Percentiles rank a stretch among this genome's conserved stretches.
Conservation (phyloP, 2,888 invertebrate genomes). For the Amblyjoppa proteus region DNA sequence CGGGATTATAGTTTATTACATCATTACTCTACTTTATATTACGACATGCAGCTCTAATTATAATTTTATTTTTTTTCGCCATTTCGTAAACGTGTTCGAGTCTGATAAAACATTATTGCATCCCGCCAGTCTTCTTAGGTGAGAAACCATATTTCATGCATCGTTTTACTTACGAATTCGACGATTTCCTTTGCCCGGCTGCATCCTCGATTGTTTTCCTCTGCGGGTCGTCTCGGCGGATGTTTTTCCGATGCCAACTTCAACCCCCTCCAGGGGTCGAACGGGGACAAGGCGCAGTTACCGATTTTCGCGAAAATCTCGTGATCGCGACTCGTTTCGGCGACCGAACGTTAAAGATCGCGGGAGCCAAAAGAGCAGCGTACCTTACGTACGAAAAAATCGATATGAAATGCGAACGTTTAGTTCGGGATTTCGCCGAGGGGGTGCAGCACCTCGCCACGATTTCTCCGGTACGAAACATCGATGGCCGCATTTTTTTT, state of each 20-base stretch:
- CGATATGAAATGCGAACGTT: slow-evolving; percentile 77
- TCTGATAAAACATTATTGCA: slow-evolving; percentile 3
- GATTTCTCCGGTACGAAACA: slow-evolving; percentile 78
- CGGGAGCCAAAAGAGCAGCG: slow-evolving; percentile 51
- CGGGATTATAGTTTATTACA: neutral
- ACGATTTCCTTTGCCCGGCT: slow-evolving; percentile 3
- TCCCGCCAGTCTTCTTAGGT: neutral
- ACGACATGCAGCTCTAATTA: neutral
- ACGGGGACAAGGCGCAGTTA: slow-evolving; percentile 21
- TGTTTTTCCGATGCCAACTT: neutral
- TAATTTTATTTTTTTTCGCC: neutral
- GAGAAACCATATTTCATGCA: slow-evolving; percentile 21
- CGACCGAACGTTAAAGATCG: slow-evolving; percentile 53
- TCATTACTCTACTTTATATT: slow-evolving; percentile 16
- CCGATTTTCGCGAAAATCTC: slow-evolving; percentile 49
- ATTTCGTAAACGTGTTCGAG: neutral
- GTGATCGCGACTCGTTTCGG: slow-evolving; percentile 26
- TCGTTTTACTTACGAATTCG: slow-evolving; percentile 51
- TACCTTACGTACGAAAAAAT: slow-evolving; percentile 76
- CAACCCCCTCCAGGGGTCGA: neutral
- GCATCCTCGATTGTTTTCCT: neutral
- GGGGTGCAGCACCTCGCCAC: slow-evolving; percentile 83
- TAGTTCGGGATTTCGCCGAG: slow-evolving; percentile 77
- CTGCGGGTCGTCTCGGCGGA: neutral
- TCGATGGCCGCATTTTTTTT: slow-evolving; percentile 84